Percentiles rank a stretch among this genome's conserved stretches.
Conservation (phyloP, 2,113 vertebrate genomes). For the Melierax canorus region DNA sequence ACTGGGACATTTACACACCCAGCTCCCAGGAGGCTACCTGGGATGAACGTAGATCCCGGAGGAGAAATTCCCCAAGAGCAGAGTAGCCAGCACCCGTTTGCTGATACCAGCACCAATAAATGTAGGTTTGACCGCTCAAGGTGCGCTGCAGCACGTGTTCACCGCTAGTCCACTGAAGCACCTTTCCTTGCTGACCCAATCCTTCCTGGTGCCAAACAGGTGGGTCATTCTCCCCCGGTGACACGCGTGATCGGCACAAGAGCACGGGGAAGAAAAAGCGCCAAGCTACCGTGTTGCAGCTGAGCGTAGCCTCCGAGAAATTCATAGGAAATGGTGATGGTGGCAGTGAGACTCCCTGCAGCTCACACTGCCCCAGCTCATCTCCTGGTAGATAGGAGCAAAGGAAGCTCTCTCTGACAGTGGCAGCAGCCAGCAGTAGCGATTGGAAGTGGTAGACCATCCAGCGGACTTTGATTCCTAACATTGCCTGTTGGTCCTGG, state of each 20-base stretch:
- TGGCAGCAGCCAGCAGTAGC: not conserved
- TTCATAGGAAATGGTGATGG: not conserved
- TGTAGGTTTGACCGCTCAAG: not conserved
- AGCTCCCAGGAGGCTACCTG: not conserved
- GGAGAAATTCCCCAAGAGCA: not conserved
- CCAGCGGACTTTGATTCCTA: not conserved
- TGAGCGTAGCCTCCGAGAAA: not conserved
- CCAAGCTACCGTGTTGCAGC: not conserved
- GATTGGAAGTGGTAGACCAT: not conserved
- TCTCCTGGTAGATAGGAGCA: not conserved
- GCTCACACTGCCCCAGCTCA: not conserved
- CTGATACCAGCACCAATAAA: not conserved
- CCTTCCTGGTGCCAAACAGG: not conserved
- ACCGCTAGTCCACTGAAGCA: not conserved
- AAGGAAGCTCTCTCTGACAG: not conserved
- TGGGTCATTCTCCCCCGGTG: not conserved
- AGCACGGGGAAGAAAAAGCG: not conserved
- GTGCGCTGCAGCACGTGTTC: not conserved
- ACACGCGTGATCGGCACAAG: not conserved
- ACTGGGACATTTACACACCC: not conserved
- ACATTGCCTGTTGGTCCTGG: not conserved
- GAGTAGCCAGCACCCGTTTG: not conserved
- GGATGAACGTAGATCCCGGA: not conserved
- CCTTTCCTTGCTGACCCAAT: not conserved
- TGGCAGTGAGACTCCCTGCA: not conserved